These are phyloP conservation scores for Caenorhabditis sulstoni DNA, from an alignment of 2,888 invertebrate genomes.

Conservation along the genomic window DNA sequence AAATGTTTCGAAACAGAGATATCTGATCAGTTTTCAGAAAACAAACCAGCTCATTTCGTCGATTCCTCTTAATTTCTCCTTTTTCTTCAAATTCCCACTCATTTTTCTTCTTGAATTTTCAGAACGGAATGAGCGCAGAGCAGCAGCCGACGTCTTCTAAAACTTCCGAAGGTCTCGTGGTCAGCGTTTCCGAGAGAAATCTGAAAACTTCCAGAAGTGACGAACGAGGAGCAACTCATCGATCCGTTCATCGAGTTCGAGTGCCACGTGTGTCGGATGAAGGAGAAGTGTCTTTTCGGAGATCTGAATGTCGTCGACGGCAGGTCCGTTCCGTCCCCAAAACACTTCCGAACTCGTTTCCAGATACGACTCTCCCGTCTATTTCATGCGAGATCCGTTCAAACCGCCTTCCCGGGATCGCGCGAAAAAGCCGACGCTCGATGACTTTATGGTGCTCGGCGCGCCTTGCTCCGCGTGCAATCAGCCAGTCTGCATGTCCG, in stretches of 20 bases:
- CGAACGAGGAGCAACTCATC: conserved; percentile 42
- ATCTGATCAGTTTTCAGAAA: no score
- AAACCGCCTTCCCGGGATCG: conserved; percentile 61
- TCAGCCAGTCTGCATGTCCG: conserved; percentile 65
- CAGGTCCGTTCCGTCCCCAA: conserved; percentile 59
- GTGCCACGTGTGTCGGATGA: conserved; percentile 65
- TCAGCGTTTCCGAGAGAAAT: not conserved
- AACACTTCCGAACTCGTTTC: no score
- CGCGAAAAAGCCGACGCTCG: conserved; percentile 62
- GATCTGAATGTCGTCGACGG: conserved; percentile 67
- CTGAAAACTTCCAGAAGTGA: conserved; percentile 11
- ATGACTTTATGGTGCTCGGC: conserved; percentile 70
- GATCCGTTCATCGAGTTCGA: conserved; percentile 67
- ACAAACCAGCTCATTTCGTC: no score
- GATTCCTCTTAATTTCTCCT: no score
- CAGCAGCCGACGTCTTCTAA: conserved; percentile 3
- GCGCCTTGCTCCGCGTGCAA: conserved; percentile 64
- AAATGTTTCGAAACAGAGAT: no score
- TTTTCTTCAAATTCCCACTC: not conserved
- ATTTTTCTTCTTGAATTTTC: not conserved
- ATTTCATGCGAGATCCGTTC: conserved; percentile 72
- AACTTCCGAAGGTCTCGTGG: not conserved
- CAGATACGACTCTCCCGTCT: conserved; percentile 69
- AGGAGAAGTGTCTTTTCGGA: conserved; percentile 64
- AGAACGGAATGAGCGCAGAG: conserved; percentile 2